Base-by-base conservation (phyloP, 2,113 vertebrate genomes). In the Esox niger region DNA sequence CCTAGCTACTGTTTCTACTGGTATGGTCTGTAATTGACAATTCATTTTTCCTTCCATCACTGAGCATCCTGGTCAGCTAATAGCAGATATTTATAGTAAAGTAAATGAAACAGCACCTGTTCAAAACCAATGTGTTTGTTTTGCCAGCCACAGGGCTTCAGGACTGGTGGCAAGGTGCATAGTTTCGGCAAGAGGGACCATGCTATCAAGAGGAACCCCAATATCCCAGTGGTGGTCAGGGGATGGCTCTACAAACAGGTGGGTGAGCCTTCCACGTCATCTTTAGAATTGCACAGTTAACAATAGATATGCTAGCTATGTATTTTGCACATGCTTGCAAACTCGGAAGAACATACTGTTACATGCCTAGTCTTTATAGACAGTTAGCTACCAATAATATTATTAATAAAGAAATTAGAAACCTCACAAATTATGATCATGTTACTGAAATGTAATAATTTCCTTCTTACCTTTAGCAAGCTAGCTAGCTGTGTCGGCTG, bases 241-340 rank as follows among this genome's bases (percentile, higher is more conserved):
- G 97, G 97, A 73, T 99, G 97, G 97, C 93, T 99, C 27, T 95
- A 98, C 84, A 99, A 99, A 68, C 97, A 99, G 95, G 97, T 98
- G 70, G 95, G 97, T 98, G 70, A 88, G 84, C n/a, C 38, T 21
- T 25, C 9, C 6, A 46, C 61, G 17, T 27, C 21, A 31, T n/a
- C n/a, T n/a, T n/a, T n/a, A n/a, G n/a, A n/a, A n/a, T n/a, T n/a
- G n/a, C n/a, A n/a, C n/a, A n/a, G n/a, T n/a, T n/a, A n/a, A n/a
- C n/a, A n/a, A n/a, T n/a, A n/a, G n/a, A n/a, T n/a, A n/a, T n/a
- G n/a, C n/a, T n/a, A n/a, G n/a, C n/a, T n/a, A n/a, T n/a, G n/a
- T n/a, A n/a, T n/a, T n/a, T n/a, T n/a, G n/a, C n/a, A n/a, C n/a
- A n/a, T n/a, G n/a, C n/a, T n/a, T n/a, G n/a, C n/a, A n/a, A n/a